Percentiles rank a stretch among this genome's conserved stretches.
Conservation (phyloP, 2,888 invertebrate genomes). For the Leptopterna dolabrata region DNA sequence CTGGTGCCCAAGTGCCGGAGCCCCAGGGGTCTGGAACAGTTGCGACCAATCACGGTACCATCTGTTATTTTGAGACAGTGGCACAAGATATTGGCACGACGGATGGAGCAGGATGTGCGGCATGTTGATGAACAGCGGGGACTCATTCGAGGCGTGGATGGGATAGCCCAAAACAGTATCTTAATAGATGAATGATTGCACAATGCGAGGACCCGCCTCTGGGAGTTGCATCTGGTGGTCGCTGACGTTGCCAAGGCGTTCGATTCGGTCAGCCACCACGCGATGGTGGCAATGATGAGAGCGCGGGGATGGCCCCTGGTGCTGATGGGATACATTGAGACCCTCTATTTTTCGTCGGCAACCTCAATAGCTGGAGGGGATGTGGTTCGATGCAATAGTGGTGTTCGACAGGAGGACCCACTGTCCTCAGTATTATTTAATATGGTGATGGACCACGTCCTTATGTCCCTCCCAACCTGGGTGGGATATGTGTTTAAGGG, state of each 20-base stretch:
- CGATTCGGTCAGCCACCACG: slow-evolving; percentile 63
- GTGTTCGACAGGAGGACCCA: slow-evolving; percentile 59
- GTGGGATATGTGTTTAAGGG: no score
- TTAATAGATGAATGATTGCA: neutral
- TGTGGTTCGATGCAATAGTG: neutral
- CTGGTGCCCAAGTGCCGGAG: no score
- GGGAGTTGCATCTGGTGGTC: slow-evolving; percentile 65
- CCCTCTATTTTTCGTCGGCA: neutral
- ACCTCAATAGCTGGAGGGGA: no score
- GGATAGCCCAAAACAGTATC: neutral
- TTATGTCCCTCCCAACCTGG: neutral
- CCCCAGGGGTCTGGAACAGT: no score
- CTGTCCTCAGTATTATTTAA: no score
- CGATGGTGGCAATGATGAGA: neutral
- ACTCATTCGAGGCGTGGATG: neutral
- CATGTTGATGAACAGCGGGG: slow-evolving; percentile 65
- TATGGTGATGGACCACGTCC: slow-evolving; percentile 50
- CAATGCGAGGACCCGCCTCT: no score
- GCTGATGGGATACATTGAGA: neutral
- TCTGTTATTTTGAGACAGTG: neutral
- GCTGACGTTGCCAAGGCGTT: slow-evolving; percentile 59
- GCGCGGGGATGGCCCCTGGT: neutral
- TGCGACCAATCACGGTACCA: no score
- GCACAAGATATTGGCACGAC: neutral
- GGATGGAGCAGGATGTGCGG: neutral